Percentiles rank a stretch among this genome's conserved stretches.
These are phyloP conservation scores for Copidosoma aretas DNA, from an alignment of 2,888 invertebrate genomes.

Conservation along the genomic window DNA sequence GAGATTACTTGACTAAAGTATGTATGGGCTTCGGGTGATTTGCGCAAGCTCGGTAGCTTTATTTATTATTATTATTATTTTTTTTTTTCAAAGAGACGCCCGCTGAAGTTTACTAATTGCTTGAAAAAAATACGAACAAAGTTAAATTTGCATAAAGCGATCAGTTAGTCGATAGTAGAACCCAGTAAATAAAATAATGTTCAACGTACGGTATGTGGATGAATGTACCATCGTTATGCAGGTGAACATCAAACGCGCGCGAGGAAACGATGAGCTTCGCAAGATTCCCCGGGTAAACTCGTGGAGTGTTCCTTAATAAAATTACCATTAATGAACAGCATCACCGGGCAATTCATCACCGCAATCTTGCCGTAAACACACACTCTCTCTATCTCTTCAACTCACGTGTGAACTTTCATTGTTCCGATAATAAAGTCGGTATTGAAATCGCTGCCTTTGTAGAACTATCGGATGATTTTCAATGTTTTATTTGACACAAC, in stretches of 20 bases:
- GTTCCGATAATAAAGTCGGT: too few species aligned
- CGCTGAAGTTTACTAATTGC: not conserved
- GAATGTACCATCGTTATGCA: too few species aligned
- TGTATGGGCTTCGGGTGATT: slow-evolving; percentile 17
- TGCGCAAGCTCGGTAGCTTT: not conserved
- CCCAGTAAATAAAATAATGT: too few species aligned
- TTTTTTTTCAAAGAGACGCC: not conserved
- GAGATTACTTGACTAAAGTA: slow-evolving; percentile 35
- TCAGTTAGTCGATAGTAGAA: too few species aligned
- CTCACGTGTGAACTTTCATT: not conserved
- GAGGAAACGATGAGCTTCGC: not conserved
- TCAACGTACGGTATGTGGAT: too few species aligned
- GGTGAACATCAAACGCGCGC: not conserved
- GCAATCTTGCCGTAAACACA: not conserved
- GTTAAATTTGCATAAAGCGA: too few species aligned
- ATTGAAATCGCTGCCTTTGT: too few species aligned
- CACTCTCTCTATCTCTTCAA: slow-evolving; percentile 8
- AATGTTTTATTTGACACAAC: too few species aligned
- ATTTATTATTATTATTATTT: too few species aligned
- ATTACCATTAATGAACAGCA: slow-evolving; percentile 15
- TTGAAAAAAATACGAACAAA: too few species aligned
- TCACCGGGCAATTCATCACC: slow-evolving; percentile 9
- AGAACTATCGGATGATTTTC: too few species aligned
- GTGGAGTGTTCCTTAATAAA: slow-evolving; percentile 14
- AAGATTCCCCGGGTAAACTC: not conserved